Percentiles rank a stretch among this genome's conserved stretches.
Evolutionary conservation across 2,888 invertebrate species (phyloP).

Genomic region (Iselma pallidipennis): DNA sequence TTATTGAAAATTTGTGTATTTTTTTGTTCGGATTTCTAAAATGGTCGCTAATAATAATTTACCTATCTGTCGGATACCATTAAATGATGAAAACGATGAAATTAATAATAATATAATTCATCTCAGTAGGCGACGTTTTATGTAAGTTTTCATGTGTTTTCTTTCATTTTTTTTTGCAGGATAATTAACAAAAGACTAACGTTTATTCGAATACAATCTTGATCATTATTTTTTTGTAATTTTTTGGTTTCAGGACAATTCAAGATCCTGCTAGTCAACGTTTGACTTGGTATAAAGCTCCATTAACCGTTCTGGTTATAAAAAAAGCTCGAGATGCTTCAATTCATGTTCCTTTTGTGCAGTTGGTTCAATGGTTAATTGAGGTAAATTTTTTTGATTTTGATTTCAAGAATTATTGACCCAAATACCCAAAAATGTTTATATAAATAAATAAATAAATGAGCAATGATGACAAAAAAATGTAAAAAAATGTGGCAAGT

Average conservation of each 20-base stretch:
- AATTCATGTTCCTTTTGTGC: slow-evolving; percentile 88
- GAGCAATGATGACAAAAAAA: too few relatives aligned
- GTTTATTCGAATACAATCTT: background rate
- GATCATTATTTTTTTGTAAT: background rate
- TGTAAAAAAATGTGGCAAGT: too few relatives aligned
- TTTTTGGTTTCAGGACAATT: slow-evolving; percentile 75
- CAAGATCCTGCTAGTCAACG: slow-evolving; percentile 97
- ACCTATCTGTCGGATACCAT: background rate
- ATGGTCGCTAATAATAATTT: slow-evolving; percentile 10
- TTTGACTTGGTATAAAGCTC: slow-evolving; percentile 96
- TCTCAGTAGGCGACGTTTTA: background rate
- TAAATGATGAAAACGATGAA: background rate
- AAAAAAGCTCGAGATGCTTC: slow-evolving; percentile 93
- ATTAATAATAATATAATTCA: background rate
- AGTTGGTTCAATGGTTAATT: slow-evolving; percentile 91
- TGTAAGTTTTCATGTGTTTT: background rate
- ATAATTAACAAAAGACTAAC: background rate
- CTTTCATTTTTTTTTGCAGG: background rate
- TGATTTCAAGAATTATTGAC: too few relatives aligned
- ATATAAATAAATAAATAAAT: too few relatives aligned
- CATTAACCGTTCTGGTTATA: slow-evolving; percentile 94
- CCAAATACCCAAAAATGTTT: too few relatives aligned
- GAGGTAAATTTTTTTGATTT: slow-evolving; percentile 62
- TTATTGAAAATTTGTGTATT: too few relatives aligned
- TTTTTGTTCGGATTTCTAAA: too few relatives aligned